phyloP scores from a whole-genome alignment of 2,797 vertebrate genomes.

The Alectoris magna region DNA sequence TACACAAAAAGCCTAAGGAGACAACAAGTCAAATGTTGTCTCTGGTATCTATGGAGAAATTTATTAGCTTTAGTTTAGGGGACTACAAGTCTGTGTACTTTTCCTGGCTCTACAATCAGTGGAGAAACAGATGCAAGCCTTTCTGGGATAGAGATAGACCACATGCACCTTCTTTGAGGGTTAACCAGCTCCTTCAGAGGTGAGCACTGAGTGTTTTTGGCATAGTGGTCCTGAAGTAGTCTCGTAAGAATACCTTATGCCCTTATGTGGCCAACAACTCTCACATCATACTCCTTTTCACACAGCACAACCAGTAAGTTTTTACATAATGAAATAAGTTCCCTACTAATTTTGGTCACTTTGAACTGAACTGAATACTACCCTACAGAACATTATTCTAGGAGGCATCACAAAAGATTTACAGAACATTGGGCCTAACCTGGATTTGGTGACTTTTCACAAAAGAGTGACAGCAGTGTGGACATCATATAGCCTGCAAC shows the following conservation, averaged over 20 bases:
- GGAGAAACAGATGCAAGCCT: background rate
- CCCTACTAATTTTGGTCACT: background rate
- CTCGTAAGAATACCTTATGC: accelerated
- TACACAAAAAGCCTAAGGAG: background rate
- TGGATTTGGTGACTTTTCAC: background rate
- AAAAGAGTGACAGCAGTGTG: background rate
- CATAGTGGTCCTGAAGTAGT: background rate
- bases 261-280: accelerated
- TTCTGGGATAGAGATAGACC: accelerated
- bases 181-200: background rate
- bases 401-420: background rate
- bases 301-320: background rate
- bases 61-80: background rate
- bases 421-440: background rate
- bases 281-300: background rate
- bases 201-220: accelerated
- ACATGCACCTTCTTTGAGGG: background rate
- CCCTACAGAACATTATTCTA: background rate
- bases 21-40: background rate
- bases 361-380: background rate
- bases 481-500: background rate
- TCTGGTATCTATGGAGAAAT: background rate
- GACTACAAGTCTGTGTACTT: background rate
- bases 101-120: background rate
- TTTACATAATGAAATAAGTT: background rate